Evolutionary conservation across 2,888 invertebrate species (phyloP).

Genomic region (Odontocerum albicorne): DNA sequence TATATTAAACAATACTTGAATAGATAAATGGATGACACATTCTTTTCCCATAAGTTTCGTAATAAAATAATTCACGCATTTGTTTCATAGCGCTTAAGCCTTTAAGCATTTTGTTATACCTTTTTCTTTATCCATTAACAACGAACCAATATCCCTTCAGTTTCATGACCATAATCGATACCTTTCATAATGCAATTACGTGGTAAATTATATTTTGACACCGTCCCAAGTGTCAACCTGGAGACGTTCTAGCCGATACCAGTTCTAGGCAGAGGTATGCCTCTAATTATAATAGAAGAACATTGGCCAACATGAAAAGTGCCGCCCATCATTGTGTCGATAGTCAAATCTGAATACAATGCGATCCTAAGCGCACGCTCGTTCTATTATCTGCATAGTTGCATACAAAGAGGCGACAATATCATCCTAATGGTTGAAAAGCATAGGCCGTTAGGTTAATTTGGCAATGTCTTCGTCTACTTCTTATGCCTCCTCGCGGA

Average conservation of each 20-base stretch:
- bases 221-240: too few species aligned
- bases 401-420: conserved; percentile 9
- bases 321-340: conserved; percentile 27
- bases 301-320: conserved; percentile 12
- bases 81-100: too few species aligned
- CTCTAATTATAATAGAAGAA: conserved; percentile 5
- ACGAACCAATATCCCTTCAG: too few species aligned
- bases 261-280: too few species aligned
- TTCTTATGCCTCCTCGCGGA: conserved; percentile 2
- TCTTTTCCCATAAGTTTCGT: too few species aligned
- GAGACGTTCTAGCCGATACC: too few species aligned
- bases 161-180: too few species aligned
- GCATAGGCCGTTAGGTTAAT: conserved; percentile 19
- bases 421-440: not conserved
- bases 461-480: not conserved
- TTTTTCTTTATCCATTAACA: too few species aligned
- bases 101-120: too few species aligned
- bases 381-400: conserved; percentile 27
- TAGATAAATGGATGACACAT: too few species aligned
- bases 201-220: conserved; percentile 5
- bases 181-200: not conserved
- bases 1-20: too few species aligned
- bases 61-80: too few species aligned
- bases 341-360: conserved; percentile 35
- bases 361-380: conserved; percentile 23